These are phyloP conservation scores for Rhodinocichla rosea DNA, from an alignment of 2,113 vertebrate species.

Conservation along the genomic window DNA sequence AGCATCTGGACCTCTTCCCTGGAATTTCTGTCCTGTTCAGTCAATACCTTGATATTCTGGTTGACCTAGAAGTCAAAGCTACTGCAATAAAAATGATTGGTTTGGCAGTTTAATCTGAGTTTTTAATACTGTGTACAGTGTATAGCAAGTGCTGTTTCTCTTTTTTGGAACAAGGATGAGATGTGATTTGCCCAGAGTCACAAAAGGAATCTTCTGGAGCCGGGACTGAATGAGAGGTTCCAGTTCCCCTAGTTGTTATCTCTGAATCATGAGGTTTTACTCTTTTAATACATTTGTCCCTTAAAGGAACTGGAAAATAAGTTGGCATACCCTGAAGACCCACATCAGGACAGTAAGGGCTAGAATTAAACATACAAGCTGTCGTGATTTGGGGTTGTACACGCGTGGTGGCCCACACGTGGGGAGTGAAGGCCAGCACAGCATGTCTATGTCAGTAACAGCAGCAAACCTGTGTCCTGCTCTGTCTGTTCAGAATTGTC, in stretches of 20 bases:
- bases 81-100: neutral
- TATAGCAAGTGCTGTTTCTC: neutral
- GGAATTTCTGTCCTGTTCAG: neutral
- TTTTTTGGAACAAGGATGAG: neutral
- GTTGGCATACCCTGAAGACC: neutral
- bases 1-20: constrained; percentile 1
- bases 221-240: neutral
- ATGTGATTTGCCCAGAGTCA: neutral
- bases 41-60: neutral
- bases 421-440: neutral
- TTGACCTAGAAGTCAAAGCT: neutral
- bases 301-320: neutral
- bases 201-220: neutral
- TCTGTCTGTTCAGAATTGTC: neutral
- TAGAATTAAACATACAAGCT: constrained; percentile 58
- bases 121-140: neutral
- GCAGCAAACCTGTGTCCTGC: neutral
- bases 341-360: constrained; percentile 61
- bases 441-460: neutral
- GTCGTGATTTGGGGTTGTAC: constrained; percentile 44
- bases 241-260: neutral
- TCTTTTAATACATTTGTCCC: neutral
- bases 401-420: neutral
- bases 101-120: neutral
- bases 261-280: neutral